These are phyloP conservation scores for Zosterops japonicus DNA, from an alignment of 2,113 vertebrate species.

Conservation along the genomic window DNA sequence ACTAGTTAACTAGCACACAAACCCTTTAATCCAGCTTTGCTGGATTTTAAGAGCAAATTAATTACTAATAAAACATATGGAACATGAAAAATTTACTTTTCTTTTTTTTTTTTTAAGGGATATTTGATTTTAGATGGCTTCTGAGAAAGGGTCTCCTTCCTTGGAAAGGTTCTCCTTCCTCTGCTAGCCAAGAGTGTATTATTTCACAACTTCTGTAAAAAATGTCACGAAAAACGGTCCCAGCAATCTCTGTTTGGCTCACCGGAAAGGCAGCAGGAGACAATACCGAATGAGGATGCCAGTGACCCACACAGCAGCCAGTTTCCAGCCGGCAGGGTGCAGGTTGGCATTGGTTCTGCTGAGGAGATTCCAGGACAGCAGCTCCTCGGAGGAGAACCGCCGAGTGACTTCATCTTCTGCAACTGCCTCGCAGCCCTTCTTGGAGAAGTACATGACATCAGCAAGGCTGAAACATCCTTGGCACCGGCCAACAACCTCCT, in stretches of 20 bases:
- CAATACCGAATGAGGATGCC: conserved; percentile 86
- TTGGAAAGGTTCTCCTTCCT: background rate
- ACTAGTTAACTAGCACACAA: background rate
- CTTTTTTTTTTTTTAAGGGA: background rate
- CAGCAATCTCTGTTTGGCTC: background rate
- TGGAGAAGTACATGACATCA: conserved; percentile 87
- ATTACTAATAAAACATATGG: background rate
- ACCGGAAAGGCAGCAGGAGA: conserved; percentile 88
- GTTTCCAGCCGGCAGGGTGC: conserved; percentile 81
- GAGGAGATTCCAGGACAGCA: conserved; percentile 92
- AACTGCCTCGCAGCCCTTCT: conserved; percentile 87
- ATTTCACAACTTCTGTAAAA: background rate
- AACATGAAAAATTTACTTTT: background rate
- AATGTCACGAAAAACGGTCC: background rate
- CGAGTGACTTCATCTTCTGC: conserved; percentile 89
- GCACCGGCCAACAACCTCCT: conserved; percentile 77
- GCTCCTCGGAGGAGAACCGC: conserved; percentile 90
- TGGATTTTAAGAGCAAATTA: background rate
- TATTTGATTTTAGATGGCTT: background rate
- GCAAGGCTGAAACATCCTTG: conserved; percentile 79
- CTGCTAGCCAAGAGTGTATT: background rate
- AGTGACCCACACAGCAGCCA: conserved; percentile 83
- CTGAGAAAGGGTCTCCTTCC: background rate
- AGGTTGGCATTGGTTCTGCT: conserved; percentile 89
- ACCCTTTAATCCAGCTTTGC: background rate